Evolutionary conservation across 1,140 invertebrate genomes (phyloP), one percentile per base, ranked within the genome.

Genomic region (Drosophila fuyamai): DNA sequence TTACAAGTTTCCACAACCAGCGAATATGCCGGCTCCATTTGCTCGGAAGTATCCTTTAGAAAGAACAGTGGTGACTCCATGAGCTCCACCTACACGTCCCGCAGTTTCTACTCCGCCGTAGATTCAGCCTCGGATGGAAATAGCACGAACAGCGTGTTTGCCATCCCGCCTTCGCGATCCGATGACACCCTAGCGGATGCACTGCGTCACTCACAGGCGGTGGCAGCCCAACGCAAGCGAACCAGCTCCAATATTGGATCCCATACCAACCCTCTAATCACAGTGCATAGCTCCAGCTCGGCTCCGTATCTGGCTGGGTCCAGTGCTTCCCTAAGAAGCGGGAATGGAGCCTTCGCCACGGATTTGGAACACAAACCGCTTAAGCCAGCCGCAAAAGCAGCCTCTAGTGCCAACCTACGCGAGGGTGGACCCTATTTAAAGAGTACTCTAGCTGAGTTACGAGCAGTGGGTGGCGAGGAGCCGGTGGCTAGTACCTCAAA

Each of bases 111-210:
- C 65, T 92, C 91, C 0, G 90, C 83, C 3, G 90, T 70, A 0
- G 82, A 84, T 38, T 78, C 79, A 0, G 59, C 44, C 27, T 91
- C 84, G 0, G 81, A 78, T 10, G 60, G 76, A 14, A 79, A 90
- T 18, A 91, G 84, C 76, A 79, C 81, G 4, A 91, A 77, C 68
- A 81, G 71, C 27, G 75, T 90, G 9, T 92, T 93, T 59, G 92
- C 95, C 29, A 90, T 96, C 40, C 95, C 96, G 0, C 95, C 96
- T 0, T 97, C 96, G 0, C 94, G 95, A 35, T 97, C 96, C 63
- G 96, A 97, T 86, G 96, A 97, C 76, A 96, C 95, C 0, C 81
- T 97, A 16, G 94, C 95, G 3, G 95, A 81, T 94, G 95, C 75
- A 82, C 92, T 67, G 76, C 92, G 27, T 79, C 76, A 85, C 46